Evolutionary conservation across 2,113 vertebrate genomes (phyloP).

Genomic region (Odocoileus virginianus): DNA sequence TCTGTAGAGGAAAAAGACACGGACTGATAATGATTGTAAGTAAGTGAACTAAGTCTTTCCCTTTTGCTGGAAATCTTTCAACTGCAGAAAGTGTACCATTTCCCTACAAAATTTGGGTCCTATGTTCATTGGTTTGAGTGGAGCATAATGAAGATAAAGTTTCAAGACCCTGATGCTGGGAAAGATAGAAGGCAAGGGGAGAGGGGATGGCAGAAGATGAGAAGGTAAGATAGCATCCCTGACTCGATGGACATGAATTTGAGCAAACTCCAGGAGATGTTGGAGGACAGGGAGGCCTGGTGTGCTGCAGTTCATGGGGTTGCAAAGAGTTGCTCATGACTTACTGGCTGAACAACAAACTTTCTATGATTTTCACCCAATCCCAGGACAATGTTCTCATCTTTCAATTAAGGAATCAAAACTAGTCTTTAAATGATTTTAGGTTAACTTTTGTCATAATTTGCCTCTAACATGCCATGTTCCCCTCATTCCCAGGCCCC

Average conservation of each 20-base stretch:
- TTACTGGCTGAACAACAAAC: background rate
- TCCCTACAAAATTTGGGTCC: background rate
- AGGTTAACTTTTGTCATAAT: background rate
- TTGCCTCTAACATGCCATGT: background rate
- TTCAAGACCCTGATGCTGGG: background rate
- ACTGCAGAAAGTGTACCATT: background rate
- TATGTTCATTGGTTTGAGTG: background rate
- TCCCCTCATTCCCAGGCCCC: background rate
- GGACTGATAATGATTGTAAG: background rate
- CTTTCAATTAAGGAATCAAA: constrained; percentile 2
- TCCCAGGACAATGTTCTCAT: background rate
- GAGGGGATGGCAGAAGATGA: background rate
- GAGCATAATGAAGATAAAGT: background rate
- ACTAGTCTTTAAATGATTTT: background rate
- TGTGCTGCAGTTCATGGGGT: background rate
- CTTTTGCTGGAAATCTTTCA: background rate
- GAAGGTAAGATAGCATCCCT: background rate
- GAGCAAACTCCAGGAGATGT: background rate
- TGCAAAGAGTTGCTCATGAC: background rate
- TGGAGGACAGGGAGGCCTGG: background rate
- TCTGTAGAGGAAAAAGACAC: background rate
- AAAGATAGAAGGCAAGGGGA: background rate
- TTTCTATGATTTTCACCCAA: background rate
- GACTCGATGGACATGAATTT: background rate
- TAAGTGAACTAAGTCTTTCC: background rate